Percentiles rank a stretch among this genome's conserved stretches.
phyloP scores from a whole-genome alignment of 2,888 invertebrate species.

The Tenthredo livida region DNA sequence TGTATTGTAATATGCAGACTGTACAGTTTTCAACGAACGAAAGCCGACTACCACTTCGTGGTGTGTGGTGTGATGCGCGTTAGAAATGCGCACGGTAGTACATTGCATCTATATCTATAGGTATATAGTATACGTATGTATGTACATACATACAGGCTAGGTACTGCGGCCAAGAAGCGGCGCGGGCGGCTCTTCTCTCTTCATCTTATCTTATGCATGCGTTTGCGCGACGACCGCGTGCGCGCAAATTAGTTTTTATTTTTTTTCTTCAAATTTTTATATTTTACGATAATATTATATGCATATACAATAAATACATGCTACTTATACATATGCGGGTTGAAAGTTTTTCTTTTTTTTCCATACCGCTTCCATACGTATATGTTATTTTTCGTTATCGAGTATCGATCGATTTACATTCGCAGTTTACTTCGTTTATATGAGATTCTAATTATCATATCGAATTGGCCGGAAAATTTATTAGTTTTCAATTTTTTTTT shows the following conservation, averaged over 20 bases:
- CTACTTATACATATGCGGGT: neutral
- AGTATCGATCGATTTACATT: neutral
- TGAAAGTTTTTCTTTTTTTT: neutral
- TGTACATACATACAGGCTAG: neutral
- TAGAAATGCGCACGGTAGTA: neutral
- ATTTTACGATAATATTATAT: too few species aligned
- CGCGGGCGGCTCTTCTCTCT: neutral
- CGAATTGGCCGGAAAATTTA: too few species aligned
- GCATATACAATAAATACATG: too few species aligned
- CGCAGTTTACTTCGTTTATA: neutral
- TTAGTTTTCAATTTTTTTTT: too few species aligned
- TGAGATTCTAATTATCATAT: too few species aligned
- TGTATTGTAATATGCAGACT: neutral
- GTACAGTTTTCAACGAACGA: neutral
- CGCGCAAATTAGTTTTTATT: neutral
- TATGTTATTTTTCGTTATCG: neutral
- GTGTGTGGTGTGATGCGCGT: constrained; percentile 32
- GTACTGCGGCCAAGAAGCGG: neutral
- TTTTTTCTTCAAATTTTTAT: neutral
- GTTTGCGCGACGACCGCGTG: neutral
- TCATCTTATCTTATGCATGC: neutral
- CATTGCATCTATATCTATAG: neutral
- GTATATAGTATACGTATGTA: neutral
- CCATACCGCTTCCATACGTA: neutral
- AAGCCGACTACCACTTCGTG: neutral